Percentiles rank a stretch among this genome's conserved stretches.
phyloP scores from a whole-genome alignment of 2,113 vertebrate genomes.

The Hemiprocne comata region DNA sequence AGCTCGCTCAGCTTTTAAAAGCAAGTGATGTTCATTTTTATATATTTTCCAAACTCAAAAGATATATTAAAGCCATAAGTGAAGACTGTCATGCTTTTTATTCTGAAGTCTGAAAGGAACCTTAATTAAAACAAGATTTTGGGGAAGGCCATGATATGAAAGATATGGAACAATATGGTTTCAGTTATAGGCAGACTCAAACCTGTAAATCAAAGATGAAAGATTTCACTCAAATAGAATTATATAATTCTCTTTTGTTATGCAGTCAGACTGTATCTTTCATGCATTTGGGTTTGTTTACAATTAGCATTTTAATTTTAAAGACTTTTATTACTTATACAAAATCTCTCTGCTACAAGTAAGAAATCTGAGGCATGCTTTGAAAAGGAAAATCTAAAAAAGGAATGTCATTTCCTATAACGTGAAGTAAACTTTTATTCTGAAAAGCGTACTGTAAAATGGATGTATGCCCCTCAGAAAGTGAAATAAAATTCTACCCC shows the following conservation, averaged over 20 bases:
- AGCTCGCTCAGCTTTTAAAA: constrained; percentile 69
- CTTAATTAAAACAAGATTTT: constrained; percentile 84
- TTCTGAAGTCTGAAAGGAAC: constrained; percentile 81
- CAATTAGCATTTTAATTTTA: constrained; percentile 83
- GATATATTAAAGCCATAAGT: constrained; percentile 86
- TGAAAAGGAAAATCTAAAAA: constrained; percentile 75
- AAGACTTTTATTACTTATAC: constrained; percentile 81
- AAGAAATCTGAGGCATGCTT: constrained; percentile 77
- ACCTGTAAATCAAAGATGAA: constrained; percentile 87
- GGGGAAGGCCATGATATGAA: constrained; percentile 78
- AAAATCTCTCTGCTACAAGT: constrained; percentile 72
- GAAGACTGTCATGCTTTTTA: constrained; percentile 85
- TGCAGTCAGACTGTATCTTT: constrained; percentile 76
- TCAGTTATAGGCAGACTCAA: constrained; percentile 78
- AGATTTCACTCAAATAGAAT: constrained; percentile 88
- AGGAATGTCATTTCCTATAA: constrained; percentile 71
- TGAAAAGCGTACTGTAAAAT: constrained; percentile 60
- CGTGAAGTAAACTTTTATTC: constrained; percentile 69
- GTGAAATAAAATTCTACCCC: constrained; percentile 60
- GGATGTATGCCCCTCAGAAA: constrained; percentile 59
- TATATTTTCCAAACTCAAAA: constrained; percentile 79
- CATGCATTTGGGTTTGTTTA: constrained; percentile 79
- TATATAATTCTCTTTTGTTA: constrained; percentile 85
- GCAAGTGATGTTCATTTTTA: constrained; percentile 73
- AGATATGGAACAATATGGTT: constrained; percentile 84